phyloP scores from a whole-genome alignment of 2,797 vertebrate species.

The Pitangus sulphuratus region DNA sequence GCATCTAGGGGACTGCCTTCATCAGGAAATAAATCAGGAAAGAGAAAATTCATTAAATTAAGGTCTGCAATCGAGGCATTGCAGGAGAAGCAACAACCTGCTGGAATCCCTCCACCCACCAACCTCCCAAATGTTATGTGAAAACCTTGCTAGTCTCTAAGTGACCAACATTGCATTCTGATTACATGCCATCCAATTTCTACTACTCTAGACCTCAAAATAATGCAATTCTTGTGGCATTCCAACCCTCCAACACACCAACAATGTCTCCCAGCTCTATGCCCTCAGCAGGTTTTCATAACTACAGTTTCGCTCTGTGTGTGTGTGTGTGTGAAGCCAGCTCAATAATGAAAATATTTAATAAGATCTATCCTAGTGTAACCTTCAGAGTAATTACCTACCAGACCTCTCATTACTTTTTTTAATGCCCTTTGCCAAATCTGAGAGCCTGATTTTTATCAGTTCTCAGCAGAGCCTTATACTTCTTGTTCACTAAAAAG shows the following conservation, averaged over 20 bases:
- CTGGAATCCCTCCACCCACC: not conserved
- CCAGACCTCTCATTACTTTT: constrained; percentile 14
- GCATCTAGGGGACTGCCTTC: not conserved
- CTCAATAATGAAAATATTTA: constrained; percentile 54
- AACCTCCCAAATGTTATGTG: not conserved
- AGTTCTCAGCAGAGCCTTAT: not conserved
- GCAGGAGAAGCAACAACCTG: not conserved
- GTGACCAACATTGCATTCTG: not conserved
- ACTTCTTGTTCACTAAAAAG: not conserved
- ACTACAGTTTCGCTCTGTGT: not conserved
- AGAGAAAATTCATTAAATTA: not conserved
- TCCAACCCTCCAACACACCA: not conserved
- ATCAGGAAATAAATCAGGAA: constrained; percentile 2
- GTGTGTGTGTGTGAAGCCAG: not conserved
- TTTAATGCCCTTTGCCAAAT: constrained; percentile 34
- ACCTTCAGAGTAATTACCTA: constrained; percentile 20
- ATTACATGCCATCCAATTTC: not conserved
- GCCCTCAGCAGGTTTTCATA: not conserved
- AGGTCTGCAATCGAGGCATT: not conserved
- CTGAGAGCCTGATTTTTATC: constrained; percentile 6
- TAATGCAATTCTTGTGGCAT: not conserved
- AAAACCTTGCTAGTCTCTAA: not conserved
- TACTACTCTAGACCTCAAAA: not conserved
- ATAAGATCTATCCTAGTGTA: constrained; percentile 24
- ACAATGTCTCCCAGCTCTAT: not conserved